Evolutionary conservation across 2,888 invertebrate genomes (phyloP).

Genomic region (Folsomia candida): DNA sequence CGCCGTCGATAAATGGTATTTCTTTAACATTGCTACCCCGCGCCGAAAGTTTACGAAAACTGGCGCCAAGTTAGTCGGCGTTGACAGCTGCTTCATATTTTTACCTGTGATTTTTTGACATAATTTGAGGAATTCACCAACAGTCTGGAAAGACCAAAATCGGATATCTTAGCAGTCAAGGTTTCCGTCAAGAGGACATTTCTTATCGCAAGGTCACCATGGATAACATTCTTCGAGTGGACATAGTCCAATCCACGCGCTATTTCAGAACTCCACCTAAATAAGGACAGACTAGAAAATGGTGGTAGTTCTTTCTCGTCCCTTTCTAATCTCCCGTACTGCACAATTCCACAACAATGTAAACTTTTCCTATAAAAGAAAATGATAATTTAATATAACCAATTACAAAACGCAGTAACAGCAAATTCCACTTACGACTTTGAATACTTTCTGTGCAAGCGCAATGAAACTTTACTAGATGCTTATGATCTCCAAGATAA

Average conservation of each 20-base stretch:
- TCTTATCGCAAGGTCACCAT: not conserved
- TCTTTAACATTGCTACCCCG: too few relatives aligned
- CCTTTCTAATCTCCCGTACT: not conserved
- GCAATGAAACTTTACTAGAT: not conserved
- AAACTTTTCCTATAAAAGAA: constrained; percentile 1
- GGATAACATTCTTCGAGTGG: not conserved
- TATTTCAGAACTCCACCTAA: not conserved
- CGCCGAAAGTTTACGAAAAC: too few relatives aligned
- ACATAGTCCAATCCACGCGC: not conserved
- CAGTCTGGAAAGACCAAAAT: not conserved
- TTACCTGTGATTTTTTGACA: not conserved
- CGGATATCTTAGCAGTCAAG: not conserved
- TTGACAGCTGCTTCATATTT: too few relatives aligned
- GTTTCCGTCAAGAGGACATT: not conserved
- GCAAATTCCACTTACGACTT: too few relatives aligned
- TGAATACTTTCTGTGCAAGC: not conserved
- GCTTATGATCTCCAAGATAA: not conserved
- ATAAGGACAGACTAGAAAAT: not conserved
- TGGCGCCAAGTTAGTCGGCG: too few relatives aligned
- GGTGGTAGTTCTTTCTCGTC: too few relatives aligned
- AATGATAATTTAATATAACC: too few relatives aligned
- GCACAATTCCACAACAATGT: constrained; percentile 1
- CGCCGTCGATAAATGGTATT: too few relatives aligned
- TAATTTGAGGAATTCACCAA: not conserved
- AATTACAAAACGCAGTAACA: not conserved